Base-by-base conservation (phyloP, 2,888 invertebrate genomes). In the Lissonota sp. region DNA sequence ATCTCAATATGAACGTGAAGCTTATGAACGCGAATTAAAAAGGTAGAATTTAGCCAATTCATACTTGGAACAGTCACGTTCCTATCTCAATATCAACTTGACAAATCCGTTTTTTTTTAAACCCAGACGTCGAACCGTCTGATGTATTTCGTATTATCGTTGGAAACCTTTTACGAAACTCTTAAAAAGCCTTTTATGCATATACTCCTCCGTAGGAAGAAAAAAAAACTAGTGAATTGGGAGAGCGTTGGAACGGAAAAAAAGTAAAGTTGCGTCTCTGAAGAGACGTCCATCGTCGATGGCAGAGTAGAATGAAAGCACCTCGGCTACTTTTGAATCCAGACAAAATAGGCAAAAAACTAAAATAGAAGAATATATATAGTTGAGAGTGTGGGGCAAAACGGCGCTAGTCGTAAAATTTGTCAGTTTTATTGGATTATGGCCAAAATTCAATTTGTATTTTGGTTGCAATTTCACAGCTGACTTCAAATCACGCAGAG, bases 251-350 rank as follows among this genome's bases (percentile, higher is more conserved):
- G 44, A 49, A 14, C 40, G 40, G 62, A 40, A 67, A 70, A 14
- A 42, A 70, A 67, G 44, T 39, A 63, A 80, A 72, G 72, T 80
- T 69, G 72, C 63, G 63, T 67, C 66, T 76, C 71, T 16, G 63
- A 77, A 78, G 83, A 87, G 86, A 82, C 85, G 83, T 84, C 71
- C 71, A 79, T 78, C 80, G 85, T 86, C 88, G 88, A 83, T 26
- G 85, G 79, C 82, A 83, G 77, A 67, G 87, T 80, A 84, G 60
- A 66, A 49, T 67, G 12, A 55, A 67, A 71, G 58, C 62, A 60
- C 66, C 79, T 80, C 76, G 84, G 84, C 84, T 80, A 84, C 81
- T 88, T 88, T 87, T 86, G 87, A 88, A 88, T 87, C 87, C 87
- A 87, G 86, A 86, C 84, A 86, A 83, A 85, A 84, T 63, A 66